Percentiles rank a stretch among this genome's conserved stretches.
Conservation (phyloP, 2,797 vertebrate species). For the Scleropages formosus region DNA sequence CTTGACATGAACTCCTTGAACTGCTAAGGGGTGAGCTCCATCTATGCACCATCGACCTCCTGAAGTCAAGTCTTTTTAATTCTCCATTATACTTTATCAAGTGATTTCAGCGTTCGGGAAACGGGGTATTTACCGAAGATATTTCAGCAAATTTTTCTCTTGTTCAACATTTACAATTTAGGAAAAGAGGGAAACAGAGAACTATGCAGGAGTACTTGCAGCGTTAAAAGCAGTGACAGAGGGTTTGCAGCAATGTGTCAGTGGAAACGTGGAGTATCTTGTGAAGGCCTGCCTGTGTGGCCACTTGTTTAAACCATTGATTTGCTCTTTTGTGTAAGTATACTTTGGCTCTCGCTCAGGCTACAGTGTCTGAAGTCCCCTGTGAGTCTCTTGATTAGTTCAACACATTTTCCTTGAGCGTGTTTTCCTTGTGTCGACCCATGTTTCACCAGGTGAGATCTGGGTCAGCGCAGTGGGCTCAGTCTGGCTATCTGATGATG, state of each 20-base stretch:
- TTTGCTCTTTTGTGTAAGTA: neutral
- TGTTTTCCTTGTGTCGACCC: neutral
- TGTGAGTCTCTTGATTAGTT: neutral
- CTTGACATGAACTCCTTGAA: conserved; percentile 13
- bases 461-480: neutral
- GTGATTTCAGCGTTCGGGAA: neutral
- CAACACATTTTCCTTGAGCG: neutral
- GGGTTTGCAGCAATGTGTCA: neutral
- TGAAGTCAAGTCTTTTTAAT: conserved; percentile 2
- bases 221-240: neutral
- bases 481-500: neutral
- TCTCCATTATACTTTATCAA: conserved; percentile 1
- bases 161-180: neutral
- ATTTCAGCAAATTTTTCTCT: neutral
- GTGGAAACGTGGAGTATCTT: neutral
- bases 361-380: neutral
- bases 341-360: neutral
- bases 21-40: neutral
- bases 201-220: neutral
- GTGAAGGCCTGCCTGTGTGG: neutral
- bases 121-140: neutral
- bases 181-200: too few species aligned
- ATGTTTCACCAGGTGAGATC: neutral
- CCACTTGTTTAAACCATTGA: neutral
- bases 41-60: conserved; percentile 7